Evolutionary conservation across 1,140 invertebrate genomes (phyloP).

Genomic region (Leptopilina boulardi): DNA sequence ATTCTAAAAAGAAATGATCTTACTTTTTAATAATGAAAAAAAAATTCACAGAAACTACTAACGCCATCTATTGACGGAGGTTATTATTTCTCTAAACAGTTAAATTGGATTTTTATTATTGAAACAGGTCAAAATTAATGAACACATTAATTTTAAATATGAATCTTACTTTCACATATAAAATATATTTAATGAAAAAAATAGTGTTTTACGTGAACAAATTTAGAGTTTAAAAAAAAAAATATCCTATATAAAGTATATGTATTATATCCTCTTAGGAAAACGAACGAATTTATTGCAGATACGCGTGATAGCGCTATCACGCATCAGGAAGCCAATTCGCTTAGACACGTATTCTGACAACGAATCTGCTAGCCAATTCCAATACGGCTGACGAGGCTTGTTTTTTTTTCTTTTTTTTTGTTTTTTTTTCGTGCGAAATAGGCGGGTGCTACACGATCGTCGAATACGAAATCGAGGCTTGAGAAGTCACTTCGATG

Average conservation of each 20-base stretch:
- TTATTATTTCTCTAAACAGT: too few relatives aligned
- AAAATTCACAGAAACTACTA: too few relatives aligned
- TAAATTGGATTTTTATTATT: too few relatives aligned
- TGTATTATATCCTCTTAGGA: neutral
- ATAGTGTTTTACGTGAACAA: neutral
- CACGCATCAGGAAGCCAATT: constrained; percentile 6
- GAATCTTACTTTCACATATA: too few relatives aligned
- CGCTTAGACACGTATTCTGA: constrained; percentile 25
- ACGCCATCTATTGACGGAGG: too few relatives aligned
- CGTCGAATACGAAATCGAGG: constrained; percentile 23
- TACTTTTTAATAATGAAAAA: too few relatives aligned
- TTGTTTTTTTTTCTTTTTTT: too few relatives aligned
- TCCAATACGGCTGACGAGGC: constrained; percentile 14
- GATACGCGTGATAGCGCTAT: neutral
- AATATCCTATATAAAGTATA: neutral
- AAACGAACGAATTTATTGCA: neutral
- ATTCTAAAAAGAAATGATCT: too few relatives aligned
- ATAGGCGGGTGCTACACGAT: constrained; percentile 28
- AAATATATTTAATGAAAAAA: too few relatives aligned
- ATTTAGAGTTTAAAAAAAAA: neutral
- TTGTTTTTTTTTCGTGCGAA: neutral
- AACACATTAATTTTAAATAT: too few relatives aligned
- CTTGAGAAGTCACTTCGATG: constrained; percentile 28
- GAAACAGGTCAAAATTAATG: too few relatives aligned
- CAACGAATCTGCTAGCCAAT: constrained; percentile 11